phyloP scores from a whole-genome alignment of 92 coral and sea anemone genomes.

The Isaurus tuberculatus region DNA sequence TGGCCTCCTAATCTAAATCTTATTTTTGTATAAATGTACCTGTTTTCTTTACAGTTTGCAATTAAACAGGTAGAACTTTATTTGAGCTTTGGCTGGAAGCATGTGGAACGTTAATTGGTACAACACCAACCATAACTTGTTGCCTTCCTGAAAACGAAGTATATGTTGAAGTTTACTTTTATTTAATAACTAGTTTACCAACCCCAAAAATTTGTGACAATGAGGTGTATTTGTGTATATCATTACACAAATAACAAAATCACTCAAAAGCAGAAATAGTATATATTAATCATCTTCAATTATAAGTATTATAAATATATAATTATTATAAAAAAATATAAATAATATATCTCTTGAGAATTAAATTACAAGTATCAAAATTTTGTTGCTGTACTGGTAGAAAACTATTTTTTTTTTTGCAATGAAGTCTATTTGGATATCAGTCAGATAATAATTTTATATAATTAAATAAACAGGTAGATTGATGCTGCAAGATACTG shows the following conservation, averaged over 20 bases:
- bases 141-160: conserved; percentile 12
- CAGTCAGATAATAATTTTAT: neutral
- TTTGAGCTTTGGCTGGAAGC: conserved; percentile 31
- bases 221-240: neutral
- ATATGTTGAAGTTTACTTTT: neutral
- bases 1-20: neutral
- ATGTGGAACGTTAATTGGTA: conserved; percentile 22
- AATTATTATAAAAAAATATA: neutral
- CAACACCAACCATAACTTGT: conserved; percentile 25
- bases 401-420: neutral
- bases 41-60: conserved; percentile 21
- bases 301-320: neutral
- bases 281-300: neutral
- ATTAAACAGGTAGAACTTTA: conserved; percentile 18
- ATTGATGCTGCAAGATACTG: too few relatives aligned
- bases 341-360: neutral
- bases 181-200: neutral
- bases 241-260: neutral
- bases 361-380: neutral
- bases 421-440: neutral
- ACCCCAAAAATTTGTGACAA: neutral
- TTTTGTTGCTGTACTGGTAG: neutral
- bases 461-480: neutral
- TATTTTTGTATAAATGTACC: neutral
- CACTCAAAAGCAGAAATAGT: neutral